These are phyloP conservation scores for Venustaconcha ellipsiformis DNA, from an alignment of 1,140 invertebrate species.

Conservation along the genomic window DNA sequence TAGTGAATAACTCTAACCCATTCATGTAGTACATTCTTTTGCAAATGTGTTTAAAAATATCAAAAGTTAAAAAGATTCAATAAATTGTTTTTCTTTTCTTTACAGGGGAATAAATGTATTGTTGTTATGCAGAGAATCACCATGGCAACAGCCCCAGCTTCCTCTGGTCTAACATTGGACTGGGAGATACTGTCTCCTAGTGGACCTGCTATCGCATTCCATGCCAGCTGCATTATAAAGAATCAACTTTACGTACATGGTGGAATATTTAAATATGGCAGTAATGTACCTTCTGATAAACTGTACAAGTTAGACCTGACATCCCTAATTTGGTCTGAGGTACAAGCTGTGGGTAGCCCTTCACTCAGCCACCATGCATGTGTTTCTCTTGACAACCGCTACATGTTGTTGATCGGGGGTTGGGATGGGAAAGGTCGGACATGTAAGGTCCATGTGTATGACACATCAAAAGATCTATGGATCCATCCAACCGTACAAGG, in stretches of 20 bases:
- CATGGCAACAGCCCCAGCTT: slow-evolving; percentile 14
- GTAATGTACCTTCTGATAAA: slow-evolving; percentile 45
- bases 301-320: slow-evolving; percentile 50
- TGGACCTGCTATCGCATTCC: slow-evolving; percentile 53
- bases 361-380: slow-evolving; percentile 59
- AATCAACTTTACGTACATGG: slow-evolving; percentile 58
- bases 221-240: slow-evolving; percentile 36
- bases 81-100: too few relatives aligned
- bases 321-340: slow-evolving; percentile 34
- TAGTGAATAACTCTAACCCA: too few relatives aligned
- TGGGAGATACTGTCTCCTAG: slow-evolving; percentile 44
- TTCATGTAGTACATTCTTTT: too few relatives aligned
- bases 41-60: too few relatives aligned
- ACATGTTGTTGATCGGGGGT: slow-evolving; percentile 62
- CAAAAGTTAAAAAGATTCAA: too few relatives aligned
- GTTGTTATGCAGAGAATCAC: neutral
- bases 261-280: slow-evolving; percentile 46
- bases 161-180: slow-evolving; percentile 19
- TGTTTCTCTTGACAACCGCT: slow-evolving; percentile 51
- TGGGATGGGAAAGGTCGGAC: slow-evolving; percentile 58
- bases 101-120: too few relatives aligned
- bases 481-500: slow-evolving; percentile 33
- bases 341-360: slow-evolving; percentile 41
- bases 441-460: slow-evolving; percentile 44
- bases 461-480: slow-evolving; percentile 52